Conservation (phyloP, 35 echinoderm and acorn worm genomes). For the Chiridota heheva region DNA sequence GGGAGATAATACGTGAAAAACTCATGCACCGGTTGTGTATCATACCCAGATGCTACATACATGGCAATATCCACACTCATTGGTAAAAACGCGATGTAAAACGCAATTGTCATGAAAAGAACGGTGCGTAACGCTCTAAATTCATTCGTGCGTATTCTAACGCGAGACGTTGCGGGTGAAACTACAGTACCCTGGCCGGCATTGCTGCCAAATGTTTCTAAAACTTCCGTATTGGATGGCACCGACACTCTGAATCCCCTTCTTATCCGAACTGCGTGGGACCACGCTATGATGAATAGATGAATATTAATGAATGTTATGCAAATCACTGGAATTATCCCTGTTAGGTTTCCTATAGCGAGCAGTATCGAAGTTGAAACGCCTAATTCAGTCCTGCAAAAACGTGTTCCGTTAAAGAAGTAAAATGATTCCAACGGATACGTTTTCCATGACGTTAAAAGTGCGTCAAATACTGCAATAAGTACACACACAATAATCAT, state of each 20-base stretch:
- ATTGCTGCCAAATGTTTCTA: neutral
- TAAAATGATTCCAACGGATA: slow-evolving; percentile 23
- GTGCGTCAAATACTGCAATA: slow-evolving; percentile 17
- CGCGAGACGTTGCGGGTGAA: neutral
- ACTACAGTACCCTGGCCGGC: neutral
- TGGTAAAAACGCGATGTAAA: slow-evolving; percentile 19
- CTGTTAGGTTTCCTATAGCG: slow-evolving; percentile 32
- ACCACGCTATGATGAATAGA: slow-evolving; percentile 28
- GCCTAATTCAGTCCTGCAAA: slow-evolving; percentile 30
- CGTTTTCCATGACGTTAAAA: slow-evolving; percentile 35
- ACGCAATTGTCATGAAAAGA: slow-evolving; percentile 9
- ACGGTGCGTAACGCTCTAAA: slow-evolving; percentile 24
- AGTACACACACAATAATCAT: slow-evolving; percentile 19
- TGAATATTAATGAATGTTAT: slow-evolving; percentile 41
- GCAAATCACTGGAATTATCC: slow-evolving; percentile 5
- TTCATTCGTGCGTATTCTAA: slow-evolving; percentile 6
- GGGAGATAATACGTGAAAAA: slow-evolving; percentile 45
- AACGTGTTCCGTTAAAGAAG: slow-evolving; percentile 13
- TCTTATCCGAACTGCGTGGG: slow-evolving; percentile 3
- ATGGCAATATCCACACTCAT: slow-evolving; percentile 20
- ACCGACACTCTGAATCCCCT: neutral
- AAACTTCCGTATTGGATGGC: neutral
- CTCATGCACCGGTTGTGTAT: slow-evolving; percentile 27
- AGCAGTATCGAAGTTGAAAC: slow-evolving; percentile 3
- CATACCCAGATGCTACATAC: slow-evolving; percentile 2